phyloP scores from a whole-genome alignment of 2,888 invertebrate genomes.

The Macrophya alboannulata region DNA sequence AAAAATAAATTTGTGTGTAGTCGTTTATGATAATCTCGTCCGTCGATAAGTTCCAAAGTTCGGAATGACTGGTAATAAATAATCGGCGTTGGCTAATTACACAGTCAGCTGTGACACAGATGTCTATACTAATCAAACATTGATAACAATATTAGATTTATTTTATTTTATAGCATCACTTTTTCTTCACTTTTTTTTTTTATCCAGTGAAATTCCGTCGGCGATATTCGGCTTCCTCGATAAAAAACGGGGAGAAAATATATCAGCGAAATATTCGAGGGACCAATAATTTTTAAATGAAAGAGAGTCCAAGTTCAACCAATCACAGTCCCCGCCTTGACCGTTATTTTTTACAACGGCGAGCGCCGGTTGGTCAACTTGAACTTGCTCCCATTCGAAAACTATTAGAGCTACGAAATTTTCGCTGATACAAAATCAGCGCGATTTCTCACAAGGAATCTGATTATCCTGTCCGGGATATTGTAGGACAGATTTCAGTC shows the following conservation, averaged over 20 bases:
- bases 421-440: background rate
- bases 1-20: background rate
- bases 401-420: constrained; percentile 1
- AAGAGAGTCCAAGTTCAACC: background rate
- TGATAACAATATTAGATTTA: background rate
- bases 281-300: background rate
- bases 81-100: background rate
- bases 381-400: background rate
- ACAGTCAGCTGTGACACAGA: background rate
- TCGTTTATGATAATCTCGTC: too few relatives aligned
- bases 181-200: constrained; percentile 34
- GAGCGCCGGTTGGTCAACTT: background rate
- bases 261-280: background rate
- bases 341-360: background rate
- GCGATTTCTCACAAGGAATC: background rate
- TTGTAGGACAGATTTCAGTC: background rate
- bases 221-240: background rate
- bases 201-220: background rate
- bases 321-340: background rate
- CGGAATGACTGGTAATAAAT: background rate
- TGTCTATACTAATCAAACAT: background rate
- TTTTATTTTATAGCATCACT: background rate
- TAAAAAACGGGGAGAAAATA: background rate
- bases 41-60: background rate
- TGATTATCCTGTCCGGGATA: background rate